phyloP scores from a whole-genome alignment of 1,140 invertebrate species.

The Micrasema longulum region DNA sequence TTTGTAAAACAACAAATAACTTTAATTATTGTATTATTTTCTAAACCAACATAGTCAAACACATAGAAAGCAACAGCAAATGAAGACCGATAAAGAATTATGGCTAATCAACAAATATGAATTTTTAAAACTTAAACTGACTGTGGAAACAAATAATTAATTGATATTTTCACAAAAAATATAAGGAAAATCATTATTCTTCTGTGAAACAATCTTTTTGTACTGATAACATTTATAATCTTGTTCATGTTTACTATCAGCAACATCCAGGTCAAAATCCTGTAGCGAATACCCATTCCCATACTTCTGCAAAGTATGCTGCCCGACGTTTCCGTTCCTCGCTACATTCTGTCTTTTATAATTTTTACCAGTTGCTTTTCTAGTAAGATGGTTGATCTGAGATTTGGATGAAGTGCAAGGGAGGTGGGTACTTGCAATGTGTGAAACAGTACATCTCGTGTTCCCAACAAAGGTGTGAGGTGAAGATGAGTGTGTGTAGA shows the following conservation, averaged over 20 bases:
- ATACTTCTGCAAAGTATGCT: conserved; percentile 19
- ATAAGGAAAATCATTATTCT: conserved; percentile 46
- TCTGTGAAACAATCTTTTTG: conserved; percentile 35
- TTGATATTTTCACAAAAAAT: conserved; percentile 51
- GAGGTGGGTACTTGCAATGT: background rate
- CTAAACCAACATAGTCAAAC: too few species aligned
- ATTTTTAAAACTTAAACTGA: too few species aligned
- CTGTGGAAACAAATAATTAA: background rate
- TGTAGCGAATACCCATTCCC: conserved; percentile 19
- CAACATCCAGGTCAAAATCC: conserved; percentile 42
- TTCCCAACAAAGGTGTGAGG: conserved; percentile 13
- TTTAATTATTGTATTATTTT: too few species aligned
- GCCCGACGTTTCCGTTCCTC: conserved; percentile 2
- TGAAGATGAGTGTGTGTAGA: conserved; percentile 22
- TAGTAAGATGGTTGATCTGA: conserved; percentile 3
- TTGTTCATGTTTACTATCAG: conserved; percentile 21
- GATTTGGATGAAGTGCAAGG: conserved; percentile 1
- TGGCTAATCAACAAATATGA: too few species aligned
- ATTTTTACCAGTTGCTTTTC: background rate
- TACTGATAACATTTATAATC: conserved; percentile 16
- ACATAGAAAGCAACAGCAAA: too few species aligned
- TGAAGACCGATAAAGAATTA: too few species aligned
- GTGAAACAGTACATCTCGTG: background rate
- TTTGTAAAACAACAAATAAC: too few species aligned
- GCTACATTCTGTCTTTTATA: background rate